phyloP scores from a whole-genome alignment of 2,888 invertebrate species.

The Pterobdella sp. region DNA sequence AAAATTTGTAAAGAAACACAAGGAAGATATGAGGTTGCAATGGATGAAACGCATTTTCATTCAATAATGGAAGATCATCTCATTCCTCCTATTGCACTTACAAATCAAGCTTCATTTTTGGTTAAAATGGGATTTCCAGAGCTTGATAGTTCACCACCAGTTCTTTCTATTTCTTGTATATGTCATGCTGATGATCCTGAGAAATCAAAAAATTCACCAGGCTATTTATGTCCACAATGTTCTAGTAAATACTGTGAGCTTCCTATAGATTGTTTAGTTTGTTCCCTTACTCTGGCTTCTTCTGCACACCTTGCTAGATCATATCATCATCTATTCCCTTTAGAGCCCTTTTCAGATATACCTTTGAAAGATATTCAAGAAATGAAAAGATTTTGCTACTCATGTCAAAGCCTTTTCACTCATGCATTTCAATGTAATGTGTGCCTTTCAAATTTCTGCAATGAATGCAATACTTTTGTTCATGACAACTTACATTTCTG shows the following conservation, averaged over 20 bases:
- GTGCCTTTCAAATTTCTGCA: constrained; percentile 74
- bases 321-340: constrained; percentile 92
- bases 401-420: constrained; percentile 22
- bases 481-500: constrained; percentile 89
- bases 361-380: constrained; percentile 29
- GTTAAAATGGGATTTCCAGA: constrained; percentile 85
- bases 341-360: constrained; percentile 73
- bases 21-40: constrained; percentile 70
- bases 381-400: constrained; percentile 17
- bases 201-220: constrained; percentile 35
- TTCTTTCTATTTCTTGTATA: constrained; percentile 75
- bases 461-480: constrained; percentile 89
- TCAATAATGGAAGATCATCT: constrained; percentile 54
- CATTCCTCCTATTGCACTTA: constrained; percentile 52
- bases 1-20: constrained; percentile 75
- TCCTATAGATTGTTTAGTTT: constrained; percentile 90
- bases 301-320: constrained; percentile 95
- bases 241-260: constrained; percentile 94
- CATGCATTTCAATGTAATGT: constrained; percentile 69
- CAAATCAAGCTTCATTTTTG: constrained; percentile 48
- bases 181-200: constrained; percentile 52
- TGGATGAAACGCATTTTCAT: constrained; percentile 69
- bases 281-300: constrained; percentile 85
- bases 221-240: constrained; percentile 67
- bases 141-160: constrained; percentile 57